A percentile compares a stretch with the other conserved stretches of the same genome.
Conservation (phyloP, 92 coral and sea anemone species). For the Epizoanthus stellaris region DNA sequence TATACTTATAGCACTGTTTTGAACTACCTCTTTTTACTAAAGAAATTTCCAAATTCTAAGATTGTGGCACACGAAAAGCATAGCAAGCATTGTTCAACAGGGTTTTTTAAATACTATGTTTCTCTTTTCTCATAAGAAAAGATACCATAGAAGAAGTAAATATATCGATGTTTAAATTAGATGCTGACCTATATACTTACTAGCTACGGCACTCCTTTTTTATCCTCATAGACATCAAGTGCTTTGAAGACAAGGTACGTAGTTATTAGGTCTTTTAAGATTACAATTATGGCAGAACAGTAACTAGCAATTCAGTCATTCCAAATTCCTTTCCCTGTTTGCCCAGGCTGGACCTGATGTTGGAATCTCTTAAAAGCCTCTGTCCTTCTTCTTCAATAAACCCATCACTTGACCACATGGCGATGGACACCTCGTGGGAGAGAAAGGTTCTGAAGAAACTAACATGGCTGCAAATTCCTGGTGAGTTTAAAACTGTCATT, state of each 20-base stretch:
- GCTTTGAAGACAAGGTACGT: constrained; percentile 76
- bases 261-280: not conserved
- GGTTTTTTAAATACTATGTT: too few relatives aligned
- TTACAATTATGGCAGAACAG: not conserved
- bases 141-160: too few relatives aligned
- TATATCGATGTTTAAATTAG: too few relatives aligned
- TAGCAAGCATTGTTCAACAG: too few relatives aligned
- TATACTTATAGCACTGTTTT: too few relatives aligned
- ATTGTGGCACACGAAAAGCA: too few relatives aligned
- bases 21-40: too few relatives aligned
- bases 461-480: constrained; percentile 86
- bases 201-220: not conserved
- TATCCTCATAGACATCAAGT: constrained; percentile 67
- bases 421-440: constrained; percentile 93
- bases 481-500: constrained; percentile 20
- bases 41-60: too few relatives aligned
- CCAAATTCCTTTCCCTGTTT: not conserved
- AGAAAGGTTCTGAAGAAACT: constrained; percentile 85
- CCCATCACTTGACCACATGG: constrained; percentile 92
- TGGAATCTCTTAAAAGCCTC: constrained; percentile 72
- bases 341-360: constrained; percentile 72
- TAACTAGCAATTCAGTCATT: not conserved
- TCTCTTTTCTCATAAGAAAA: too few relatives aligned
- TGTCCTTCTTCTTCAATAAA: constrained; percentile 74
- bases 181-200: too few relatives aligned